Evolutionary conservation across 2,113 vertebrate genomes (phyloP).

Genomic region (Nannospalax galili): DNA sequence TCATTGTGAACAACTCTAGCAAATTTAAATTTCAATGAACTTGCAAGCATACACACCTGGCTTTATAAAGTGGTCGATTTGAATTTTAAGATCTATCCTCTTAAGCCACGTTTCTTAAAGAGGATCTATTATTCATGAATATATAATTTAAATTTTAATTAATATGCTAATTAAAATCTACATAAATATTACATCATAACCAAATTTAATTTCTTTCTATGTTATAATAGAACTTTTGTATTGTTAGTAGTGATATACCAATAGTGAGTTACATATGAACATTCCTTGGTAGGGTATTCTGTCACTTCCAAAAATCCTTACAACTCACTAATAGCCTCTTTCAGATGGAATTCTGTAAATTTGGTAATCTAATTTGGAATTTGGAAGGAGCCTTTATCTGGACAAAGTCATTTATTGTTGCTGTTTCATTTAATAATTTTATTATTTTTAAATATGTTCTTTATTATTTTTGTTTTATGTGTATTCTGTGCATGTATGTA

Average conservation of each 20-base stretch:
- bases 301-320: background rate
- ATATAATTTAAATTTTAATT: constrained; percentile 24
- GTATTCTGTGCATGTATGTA: too few species aligned
- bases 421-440: background rate
- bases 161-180: background rate
- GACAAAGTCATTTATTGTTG: background rate
- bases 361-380: background rate
- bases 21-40: constrained; percentile 76
- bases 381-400: background rate
- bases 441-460: too few species aligned
- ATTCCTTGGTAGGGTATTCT: background rate
- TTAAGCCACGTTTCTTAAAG: constrained; percentile 17
- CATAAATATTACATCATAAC: constrained; percentile 9
- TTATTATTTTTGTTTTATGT: background rate
- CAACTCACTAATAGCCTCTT: background rate
- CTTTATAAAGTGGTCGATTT: constrained; percentile 22
- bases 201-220: background rate
- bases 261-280: background rate
- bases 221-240: background rate
- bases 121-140: constrained; percentile 30
- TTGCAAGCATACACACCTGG: constrained; percentile 53
- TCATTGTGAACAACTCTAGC: constrained; percentile 41
- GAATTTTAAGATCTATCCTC: background rate
- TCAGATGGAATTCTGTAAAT: background rate
- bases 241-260: background rate